These are phyloP conservation scores for Trematomus loennbergii DNA, from an alignment of 2,113 vertebrate species.

Conservation along the genomic window DNA sequence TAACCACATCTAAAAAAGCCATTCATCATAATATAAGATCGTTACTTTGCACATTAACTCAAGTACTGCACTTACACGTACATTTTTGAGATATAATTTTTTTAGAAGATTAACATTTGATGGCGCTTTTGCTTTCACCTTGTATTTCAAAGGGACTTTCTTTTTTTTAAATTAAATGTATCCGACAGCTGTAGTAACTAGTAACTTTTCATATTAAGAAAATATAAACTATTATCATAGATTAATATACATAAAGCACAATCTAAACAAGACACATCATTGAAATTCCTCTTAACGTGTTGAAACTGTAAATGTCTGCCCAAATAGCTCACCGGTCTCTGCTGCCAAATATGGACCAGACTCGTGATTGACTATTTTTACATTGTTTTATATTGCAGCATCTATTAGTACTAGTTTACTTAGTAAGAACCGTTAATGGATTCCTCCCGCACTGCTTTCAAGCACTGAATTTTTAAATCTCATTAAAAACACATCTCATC, in stretches of 20 bases:
- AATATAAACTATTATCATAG: neutral
- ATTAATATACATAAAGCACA: neutral
- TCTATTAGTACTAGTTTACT: neutral
- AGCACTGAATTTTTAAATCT: neutral
- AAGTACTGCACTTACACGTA: neutral
- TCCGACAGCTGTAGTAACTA: neutral
- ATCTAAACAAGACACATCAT: neutral
- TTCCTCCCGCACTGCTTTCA: neutral
- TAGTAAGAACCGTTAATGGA: neutral
- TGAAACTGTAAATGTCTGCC: no score
- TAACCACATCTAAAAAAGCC: conserved; percentile 6
- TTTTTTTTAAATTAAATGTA: neutral
- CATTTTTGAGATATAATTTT: conserved; percentile 6
- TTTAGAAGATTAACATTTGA: neutral
- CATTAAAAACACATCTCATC: neutral
- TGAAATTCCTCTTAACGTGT: neutral
- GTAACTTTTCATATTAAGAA: neutral
- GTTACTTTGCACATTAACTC: neutral
- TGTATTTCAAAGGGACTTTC: neutral
- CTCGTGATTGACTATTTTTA: no score
- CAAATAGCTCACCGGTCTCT: no score
- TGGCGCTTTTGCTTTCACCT: conserved; percentile 14
- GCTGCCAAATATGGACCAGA: no score
- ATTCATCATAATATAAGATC: conserved; percentile 9
- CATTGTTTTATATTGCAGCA: no score